Conservation (phyloP, 2,113 vertebrate genomes). For the Apeltes quadracus region DNA sequence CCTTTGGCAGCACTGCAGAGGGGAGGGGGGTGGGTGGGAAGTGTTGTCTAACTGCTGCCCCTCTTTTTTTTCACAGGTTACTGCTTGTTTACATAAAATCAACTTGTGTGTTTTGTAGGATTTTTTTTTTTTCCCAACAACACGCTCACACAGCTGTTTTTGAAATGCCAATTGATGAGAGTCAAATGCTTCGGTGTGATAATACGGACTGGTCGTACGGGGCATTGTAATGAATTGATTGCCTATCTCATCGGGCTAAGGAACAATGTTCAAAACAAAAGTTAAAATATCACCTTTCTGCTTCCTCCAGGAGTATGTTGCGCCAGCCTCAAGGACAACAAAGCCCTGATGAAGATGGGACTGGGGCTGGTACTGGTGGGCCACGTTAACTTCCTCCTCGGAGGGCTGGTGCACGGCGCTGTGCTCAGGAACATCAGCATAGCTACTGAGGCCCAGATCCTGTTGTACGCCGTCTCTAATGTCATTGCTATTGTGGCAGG, state of each 20-base stretch:
- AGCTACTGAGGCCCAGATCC: conserved; percentile 55
- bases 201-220: not conserved
- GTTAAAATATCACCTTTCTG: not conserved
- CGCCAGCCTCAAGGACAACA: conserved; percentile 80
- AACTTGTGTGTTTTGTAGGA: rapidly evolving
- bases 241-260: not conserved
- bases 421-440: conserved; percentile 85
- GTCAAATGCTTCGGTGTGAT: not conserved
- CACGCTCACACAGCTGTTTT: not conserved
- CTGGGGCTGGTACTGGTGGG: conserved; percentile 89
- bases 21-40: conserved; percentile 12
- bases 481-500: conserved; percentile 82
- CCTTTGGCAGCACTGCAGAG: not conserved
- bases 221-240: not conserved
- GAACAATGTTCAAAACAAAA: not conserved
- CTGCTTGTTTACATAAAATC: not conserved
- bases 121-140: not conserved
- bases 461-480: conserved; percentile 85
- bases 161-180: not conserved
- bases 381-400: conserved; percentile 88
- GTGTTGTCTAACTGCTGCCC: too few species aligned
- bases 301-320: conserved; percentile 68
- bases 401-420: conserved; percentile 83
- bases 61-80: conserved; percentile 20
- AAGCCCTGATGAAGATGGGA: conserved; percentile 91